Evolutionary conservation across 2,113 vertebrate species (phyloP).

Genomic region (Nyctereutes procyonoides): DNA sequence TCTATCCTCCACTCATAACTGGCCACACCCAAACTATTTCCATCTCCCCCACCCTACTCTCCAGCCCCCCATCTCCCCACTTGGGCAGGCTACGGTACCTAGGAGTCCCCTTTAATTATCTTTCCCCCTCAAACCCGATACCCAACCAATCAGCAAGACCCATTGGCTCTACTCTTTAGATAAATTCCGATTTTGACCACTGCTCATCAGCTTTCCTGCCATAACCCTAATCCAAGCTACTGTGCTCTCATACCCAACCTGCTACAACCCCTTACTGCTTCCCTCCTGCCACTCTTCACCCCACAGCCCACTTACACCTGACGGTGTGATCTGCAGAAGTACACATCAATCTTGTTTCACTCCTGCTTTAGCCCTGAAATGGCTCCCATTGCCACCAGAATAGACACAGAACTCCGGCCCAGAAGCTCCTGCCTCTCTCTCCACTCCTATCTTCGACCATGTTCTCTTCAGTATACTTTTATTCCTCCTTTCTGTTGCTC

Average conservation of each 20-base stretch:
- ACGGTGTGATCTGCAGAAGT: neutral
- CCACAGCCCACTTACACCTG: too few species aligned
- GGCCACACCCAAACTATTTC: neutral
- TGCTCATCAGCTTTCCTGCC: neutral
- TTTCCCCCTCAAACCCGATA: neutral
- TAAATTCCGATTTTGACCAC: neutral
- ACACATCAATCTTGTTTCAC: neutral
- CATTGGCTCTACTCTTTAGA: neutral
- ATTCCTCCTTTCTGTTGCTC: neutral
- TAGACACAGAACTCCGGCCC: neutral
- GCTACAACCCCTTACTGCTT: neutral
- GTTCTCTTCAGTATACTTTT: neutral
- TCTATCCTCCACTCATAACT: neutral
- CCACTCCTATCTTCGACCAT: neutral
- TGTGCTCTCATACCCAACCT: too few species aligned
- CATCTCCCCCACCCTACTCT: neutral
- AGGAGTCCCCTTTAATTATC: neutral
- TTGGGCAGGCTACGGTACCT: neutral
- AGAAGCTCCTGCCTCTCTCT: neutral
- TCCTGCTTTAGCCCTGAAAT: neutral
- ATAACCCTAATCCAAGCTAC: neutral
- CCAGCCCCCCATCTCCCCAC: too few species aligned
- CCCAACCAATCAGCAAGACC: neutral
- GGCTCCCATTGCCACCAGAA: neutral
- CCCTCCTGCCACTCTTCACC: neutral